Evolutionary conservation across 2,797 vertebrate species (phyloP), one percentile per base, ranked within the genome.

Genomic region (Paguma larvata): DNA sequence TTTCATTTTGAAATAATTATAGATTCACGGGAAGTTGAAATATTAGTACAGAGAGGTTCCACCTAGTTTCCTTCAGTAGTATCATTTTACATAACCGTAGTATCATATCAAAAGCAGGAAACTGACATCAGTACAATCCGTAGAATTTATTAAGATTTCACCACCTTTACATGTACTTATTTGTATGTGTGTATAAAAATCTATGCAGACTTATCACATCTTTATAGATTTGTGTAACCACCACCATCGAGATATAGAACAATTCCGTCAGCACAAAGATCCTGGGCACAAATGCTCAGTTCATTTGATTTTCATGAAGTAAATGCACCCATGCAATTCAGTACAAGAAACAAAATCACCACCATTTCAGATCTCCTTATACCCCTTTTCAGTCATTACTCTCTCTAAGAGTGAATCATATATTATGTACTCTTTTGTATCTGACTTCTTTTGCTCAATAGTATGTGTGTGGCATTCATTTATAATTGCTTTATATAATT

Each of bases 71-170:
- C 65, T 25, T 25, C 87, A 91, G 21, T 38, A 53, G 51, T 90
- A 75, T n/a, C n/a, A 65, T 87, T 67, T 78, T 79, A 72, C 27
- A 11, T 87, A 94, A 77, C 56, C 78, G 6, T 63, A 94, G 53
- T 53, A 84, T 13, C 70, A 86, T 78, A 90, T 78, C 53, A 84
- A 96, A 94, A 89, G 68, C 70, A 91, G 78, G 56, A 94, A 84
- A 79, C 0, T 84, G 34, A 90, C 34, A 65, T 25, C 62, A 30
- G 41, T 94, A 85, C 21, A 85, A 77, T 85, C 70, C 34, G 73
- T 46, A 88, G 59, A 88, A 25, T 13, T 87, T 27, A 84, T 70
- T 75, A 19, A 79, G n/a, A 51, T 80, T 56, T 89, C 34, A 85
- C 15, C 34, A 68, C 13, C 80, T 80, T 85, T n/a, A 62, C 30